Evolutionary conservation across 1,140 invertebrate genomes (phyloP).

Genomic region (Apis laboriosa): DNA sequence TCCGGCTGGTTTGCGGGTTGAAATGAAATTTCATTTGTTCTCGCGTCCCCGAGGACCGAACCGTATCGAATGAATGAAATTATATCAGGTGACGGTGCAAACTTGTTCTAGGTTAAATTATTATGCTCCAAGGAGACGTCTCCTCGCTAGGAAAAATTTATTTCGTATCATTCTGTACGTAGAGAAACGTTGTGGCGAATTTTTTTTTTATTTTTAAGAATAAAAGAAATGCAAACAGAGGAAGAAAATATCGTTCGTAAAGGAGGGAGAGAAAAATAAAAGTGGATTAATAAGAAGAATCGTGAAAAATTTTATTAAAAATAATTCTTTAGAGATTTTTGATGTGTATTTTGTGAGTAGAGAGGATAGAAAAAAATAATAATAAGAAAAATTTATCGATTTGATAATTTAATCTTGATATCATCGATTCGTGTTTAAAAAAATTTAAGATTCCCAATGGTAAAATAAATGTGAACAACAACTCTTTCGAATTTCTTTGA

Average conservation of each 20-base stretch:
- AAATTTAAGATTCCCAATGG: no score
- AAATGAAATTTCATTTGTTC: conserved; percentile 17
- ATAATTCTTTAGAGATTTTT: no score
- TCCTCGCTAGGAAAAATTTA: not conserved
- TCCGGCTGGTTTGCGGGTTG: not conserved
- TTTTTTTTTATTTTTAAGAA: not conserved
- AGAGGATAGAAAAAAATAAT: no score
- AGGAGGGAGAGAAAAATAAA: not conserved
- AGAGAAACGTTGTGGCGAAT: not conserved
- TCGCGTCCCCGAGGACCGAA: not conserved
- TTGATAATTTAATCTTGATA: no score
- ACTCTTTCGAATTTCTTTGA: no score
- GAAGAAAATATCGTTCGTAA: not conserved
- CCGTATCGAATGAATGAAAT: conserved; percentile 12
- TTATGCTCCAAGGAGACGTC: not conserved
- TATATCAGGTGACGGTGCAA: not conserved
- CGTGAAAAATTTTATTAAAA: no score
- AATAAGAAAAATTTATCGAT: no score
- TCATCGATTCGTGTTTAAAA: no score
- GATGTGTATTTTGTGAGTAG: no score
- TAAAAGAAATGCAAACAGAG: not conserved
- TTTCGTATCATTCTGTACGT: not conserved
- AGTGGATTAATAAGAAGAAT: no score
- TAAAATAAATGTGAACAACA: no score
- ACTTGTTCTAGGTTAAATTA: conserved; percentile 6